These are phyloP conservation scores for Bergia sp. DNA, from an alignment of 92 coral and sea anemone genomes.

Conservation along the genomic window DNA sequence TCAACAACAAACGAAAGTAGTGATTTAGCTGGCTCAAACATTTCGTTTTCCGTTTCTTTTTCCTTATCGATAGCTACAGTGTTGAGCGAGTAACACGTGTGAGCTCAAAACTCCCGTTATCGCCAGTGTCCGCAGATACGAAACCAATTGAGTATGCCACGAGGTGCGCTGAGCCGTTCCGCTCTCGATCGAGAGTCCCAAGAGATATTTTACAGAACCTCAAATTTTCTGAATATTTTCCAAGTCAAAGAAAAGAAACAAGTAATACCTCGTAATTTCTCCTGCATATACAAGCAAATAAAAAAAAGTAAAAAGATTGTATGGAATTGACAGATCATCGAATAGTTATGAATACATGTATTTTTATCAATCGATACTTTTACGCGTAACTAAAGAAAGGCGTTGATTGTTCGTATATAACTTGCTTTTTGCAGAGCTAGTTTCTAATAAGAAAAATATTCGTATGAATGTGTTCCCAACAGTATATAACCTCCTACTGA, in stretches of 20 bases:
- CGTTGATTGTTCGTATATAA: no score
- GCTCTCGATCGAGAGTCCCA: not conserved
- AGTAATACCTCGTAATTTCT: not conserved
- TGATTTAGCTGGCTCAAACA: not conserved
- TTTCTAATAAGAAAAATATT: no score
- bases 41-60: conserved; percentile 29
- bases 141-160: not conserved
- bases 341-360: no score
- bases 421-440: not conserved
- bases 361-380: no score
- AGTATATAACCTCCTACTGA: not conserved
- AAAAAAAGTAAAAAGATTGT: not conserved
- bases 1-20: conserved; percentile 15
- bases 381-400: no score
- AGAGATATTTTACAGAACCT: not conserved
- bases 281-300: not conserved
- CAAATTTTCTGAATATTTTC: not conserved
- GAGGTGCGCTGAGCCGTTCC: conserved; percentile 7
- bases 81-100: conserved; percentile 4
- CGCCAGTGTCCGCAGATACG: not conserved
- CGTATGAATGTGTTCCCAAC: not conserved
- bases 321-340: not conserved
- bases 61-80: conserved; percentile 25
- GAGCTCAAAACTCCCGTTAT: not conserved
- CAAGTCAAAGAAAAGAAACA: not conserved